A percentile compares a stretch with the other conserved stretches of the same genome.
Evolutionary conservation across 1,140 invertebrate species (phyloP).

Genomic region (Drosophila guanche): DNA sequence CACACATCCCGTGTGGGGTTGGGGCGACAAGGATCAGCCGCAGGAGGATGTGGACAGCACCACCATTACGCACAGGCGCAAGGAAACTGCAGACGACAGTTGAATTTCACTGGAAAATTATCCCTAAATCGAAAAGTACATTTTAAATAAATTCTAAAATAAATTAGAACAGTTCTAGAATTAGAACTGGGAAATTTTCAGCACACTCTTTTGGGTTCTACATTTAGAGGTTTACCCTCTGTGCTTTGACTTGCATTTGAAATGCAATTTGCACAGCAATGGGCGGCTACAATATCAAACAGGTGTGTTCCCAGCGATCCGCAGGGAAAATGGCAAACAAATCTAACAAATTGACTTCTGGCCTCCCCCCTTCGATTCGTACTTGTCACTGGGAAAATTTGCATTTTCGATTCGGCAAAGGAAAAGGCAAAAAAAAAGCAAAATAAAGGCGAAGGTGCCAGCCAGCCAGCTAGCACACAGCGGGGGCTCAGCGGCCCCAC

Average conservation of each 20-base stretch:
- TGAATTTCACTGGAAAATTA: no score
- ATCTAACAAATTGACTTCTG: constrained; percentile 7
- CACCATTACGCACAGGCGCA: constrained; percentile 86
- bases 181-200: no score
- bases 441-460: background rate
- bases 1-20: constrained; percentile 91
- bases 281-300: no score
- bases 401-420: constrained; percentile 5
- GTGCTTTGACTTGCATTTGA: no score
- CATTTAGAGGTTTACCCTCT: no score
- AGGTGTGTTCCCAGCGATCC: no score
- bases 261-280: no score
- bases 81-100: background rate
- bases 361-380: constrained; percentile 4
- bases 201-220: no score
- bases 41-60: constrained; percentile 87
- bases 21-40: constrained; percentile 91
- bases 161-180: no score
- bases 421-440: background rate
- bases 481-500: constrained; percentile 46
- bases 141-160: no score
- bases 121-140: no score
- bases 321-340: constrained; percentile 2
- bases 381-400: constrained; percentile 11
- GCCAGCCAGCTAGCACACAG: constrained; percentile 28